A percentile compares a stretch with the other conserved stretches of the same genome.
Evolutionary conservation across 2,797 vertebrate species (phyloP).

Genomic region (Columba guinea): DNA sequence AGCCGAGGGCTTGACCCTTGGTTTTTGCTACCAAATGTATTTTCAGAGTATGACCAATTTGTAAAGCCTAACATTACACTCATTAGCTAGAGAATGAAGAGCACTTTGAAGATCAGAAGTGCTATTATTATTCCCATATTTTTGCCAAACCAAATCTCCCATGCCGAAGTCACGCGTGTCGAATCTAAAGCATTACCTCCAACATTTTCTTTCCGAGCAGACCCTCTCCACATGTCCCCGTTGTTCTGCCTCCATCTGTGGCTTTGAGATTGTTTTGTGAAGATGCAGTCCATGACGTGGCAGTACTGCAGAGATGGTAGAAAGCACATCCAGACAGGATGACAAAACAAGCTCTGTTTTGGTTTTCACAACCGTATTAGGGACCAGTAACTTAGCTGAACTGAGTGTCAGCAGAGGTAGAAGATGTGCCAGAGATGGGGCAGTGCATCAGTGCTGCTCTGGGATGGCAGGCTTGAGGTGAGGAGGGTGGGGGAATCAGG

Average conservation of each 20-base stretch:
- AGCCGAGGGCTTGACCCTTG: conserved; percentile 47
- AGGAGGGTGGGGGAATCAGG: background rate
- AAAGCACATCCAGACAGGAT: background rate
- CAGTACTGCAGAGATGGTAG: background rate
- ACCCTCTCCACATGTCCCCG: background rate
- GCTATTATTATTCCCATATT: conserved; percentile 41
- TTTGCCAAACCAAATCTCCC: conserved; percentile 4
- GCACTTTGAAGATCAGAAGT: conserved; percentile 59
- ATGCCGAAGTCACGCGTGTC: conserved; percentile 35
- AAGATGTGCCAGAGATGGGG: background rate
- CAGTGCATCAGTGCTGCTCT: accelerated
- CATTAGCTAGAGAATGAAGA: conserved; percentile 16
- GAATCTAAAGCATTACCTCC: background rate
- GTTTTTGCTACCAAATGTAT: conserved; percentile 41
- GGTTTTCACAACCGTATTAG: background rate
- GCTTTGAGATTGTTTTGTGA: background rate
- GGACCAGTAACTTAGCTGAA: background rate
- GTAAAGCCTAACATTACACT: conserved; percentile 13
- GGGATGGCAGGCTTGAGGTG: background rate
- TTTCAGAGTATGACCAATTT: conserved; percentile 37
- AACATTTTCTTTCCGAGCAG: background rate
- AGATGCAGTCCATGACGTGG: background rate
- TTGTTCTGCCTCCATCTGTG: background rate
- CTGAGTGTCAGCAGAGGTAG: background rate
- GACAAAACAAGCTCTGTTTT: background rate